Evolutionary conservation across 2,113 vertebrate genomes (phyloP), one percentile per base, ranked within the genome.

Genomic region (Mungos mungo): DNA sequence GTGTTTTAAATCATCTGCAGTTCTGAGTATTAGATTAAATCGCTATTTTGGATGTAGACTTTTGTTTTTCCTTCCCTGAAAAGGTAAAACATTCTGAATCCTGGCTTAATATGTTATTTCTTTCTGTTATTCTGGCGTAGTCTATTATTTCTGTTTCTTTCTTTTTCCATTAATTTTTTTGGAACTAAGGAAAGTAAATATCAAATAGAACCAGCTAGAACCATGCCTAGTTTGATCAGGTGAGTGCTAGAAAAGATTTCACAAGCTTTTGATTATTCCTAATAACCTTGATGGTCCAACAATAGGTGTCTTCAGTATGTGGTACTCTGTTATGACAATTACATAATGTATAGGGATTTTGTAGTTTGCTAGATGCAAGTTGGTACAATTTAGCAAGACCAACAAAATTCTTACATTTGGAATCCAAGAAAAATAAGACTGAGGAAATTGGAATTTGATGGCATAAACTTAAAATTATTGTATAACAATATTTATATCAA

Each of bases 231-330:
- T 92, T 79, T 57, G 95, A 96, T 45, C 84, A 96, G 74, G 52
- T 97, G 35, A 93, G 76, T 93, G 86, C 68, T 95, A 88, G 96
- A 84, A 96, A 98, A 98, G 85, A 18, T 65, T 95, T 97, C 86
- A 45, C 21, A 89, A 88, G 92, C 52, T 98, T 98, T 97, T 93
- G 91, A 97, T 97, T 97, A 92, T 94, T 96, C 57, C 88, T 96
- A 98, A 97, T 92, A 98, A 87, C 93, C 60, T 69, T 50, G 35
- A 87, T 96, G 85, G 76, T 83, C 96, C 92, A 98, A 95, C 90
- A 95, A 90, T 86, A 93, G 92, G 96, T 95, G 76, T 96, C 90
- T 92, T 97, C 79, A 94, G 90, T 94, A 93, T 54, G 63, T 65
- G 14, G 50, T 86, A 80, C 81, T 84, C n/a, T 52, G 23, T 95